Evolutionary conservation across 2,797 vertebrate genomes (phyloP).

Genomic region (Peromyscus nudipes): DNA sequence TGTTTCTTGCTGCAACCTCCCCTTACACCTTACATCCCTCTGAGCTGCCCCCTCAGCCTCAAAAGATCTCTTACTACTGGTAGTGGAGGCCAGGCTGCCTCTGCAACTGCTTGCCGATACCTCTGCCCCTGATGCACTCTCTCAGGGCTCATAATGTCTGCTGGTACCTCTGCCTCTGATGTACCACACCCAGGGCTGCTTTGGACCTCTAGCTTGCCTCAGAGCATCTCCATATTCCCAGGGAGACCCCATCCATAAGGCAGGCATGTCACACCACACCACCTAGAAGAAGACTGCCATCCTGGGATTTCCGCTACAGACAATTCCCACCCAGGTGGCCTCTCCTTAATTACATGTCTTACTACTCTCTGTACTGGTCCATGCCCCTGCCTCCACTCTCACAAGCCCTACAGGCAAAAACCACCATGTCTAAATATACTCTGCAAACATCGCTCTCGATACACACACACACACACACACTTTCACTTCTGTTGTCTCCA

Average conservation of each 20-base stretch:
- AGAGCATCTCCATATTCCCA: background rate
- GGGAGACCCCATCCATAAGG: background rate
- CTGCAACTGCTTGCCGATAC: background rate
- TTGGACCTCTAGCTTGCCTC: background rate
- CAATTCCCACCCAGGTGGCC: background rate
- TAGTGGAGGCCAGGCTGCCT: background rate
- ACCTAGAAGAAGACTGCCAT: background rate
- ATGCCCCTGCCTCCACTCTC: background rate
- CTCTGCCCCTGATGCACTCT: background rate
- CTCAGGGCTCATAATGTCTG: background rate
- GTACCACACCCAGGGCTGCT: background rate
- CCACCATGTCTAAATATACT: background rate
- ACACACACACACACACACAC: background rate
- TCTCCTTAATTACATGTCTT: background rate
- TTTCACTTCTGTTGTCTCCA: background rate
- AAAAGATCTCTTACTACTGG: background rate
- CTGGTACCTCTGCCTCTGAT: too few relatives aligned
- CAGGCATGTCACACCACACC: background rate
- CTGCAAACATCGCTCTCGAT: background rate
- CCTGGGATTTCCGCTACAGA: background rate
- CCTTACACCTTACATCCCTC: background rate
- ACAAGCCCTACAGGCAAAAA: background rate
- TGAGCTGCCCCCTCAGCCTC: background rate
- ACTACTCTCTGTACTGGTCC: background rate
- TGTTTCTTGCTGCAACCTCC: background rate